Evolutionary conservation across 2,888 invertebrate species (phyloP).

Genomic region (Scaeva pyrastri): DNA sequence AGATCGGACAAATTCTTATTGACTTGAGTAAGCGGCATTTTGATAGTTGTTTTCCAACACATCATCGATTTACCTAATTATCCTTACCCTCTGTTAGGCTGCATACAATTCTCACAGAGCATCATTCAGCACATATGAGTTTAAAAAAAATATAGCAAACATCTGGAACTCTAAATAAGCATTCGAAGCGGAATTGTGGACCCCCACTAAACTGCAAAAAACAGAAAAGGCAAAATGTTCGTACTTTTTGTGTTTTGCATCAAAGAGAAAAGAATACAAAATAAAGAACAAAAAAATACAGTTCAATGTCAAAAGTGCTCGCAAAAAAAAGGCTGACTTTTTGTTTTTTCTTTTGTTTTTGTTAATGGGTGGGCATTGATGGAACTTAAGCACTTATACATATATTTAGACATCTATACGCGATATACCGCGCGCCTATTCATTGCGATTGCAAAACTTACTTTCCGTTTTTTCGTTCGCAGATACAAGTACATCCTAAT

Average conservation of each 20-base stretch:
- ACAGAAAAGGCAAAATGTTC: not conserved
- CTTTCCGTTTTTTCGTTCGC: constrained; percentile 7
- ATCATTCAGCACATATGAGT: constrained; percentile 2
- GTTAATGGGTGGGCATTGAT: constrained; percentile 28
- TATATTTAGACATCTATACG: too few species aligned
- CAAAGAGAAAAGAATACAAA: constrained; percentile 15
- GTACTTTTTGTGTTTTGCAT: constrained; percentile 1
- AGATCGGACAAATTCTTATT: too few species aligned
- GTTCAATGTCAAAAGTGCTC: constrained; percentile 41
- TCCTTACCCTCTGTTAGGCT: not conserved
- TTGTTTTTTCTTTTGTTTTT: not conserved
- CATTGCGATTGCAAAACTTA: constrained; percentile 12
- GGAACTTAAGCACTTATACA: constrained; percentile 21
- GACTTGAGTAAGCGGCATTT: too few species aligned
- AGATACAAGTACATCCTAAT: constrained; percentile 3
- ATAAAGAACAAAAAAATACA: constrained; percentile 1
- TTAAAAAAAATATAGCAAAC: not conserved
- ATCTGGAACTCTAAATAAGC: constrained; percentile 25
- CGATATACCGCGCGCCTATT: too few species aligned
- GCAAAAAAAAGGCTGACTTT: constrained; percentile 21
- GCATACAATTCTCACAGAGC: not conserved
- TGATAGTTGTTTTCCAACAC: not conserved
- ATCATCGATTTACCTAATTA: not conserved
- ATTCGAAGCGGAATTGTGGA: not conserved
- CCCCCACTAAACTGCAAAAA: constrained; percentile 19